Percentiles rank a stretch among this genome's conserved stretches.
Evolutionary conservation across 2,797 vertebrate genomes (phyloP).

Genomic region (Girardinus metallicus): DNA sequence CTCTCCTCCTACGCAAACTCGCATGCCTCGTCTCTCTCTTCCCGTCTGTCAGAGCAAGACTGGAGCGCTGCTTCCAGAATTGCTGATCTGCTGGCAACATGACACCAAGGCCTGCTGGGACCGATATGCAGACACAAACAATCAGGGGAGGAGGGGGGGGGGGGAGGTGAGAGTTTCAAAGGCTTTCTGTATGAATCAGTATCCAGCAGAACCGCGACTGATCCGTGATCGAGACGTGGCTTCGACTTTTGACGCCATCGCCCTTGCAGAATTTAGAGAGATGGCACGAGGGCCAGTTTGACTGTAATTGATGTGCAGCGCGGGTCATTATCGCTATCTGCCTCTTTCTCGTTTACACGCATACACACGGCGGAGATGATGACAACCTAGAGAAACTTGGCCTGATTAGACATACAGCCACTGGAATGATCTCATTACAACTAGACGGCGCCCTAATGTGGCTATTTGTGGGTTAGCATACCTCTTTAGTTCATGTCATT

Average conservation of each 20-base stretch:
- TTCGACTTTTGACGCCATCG: neutral
- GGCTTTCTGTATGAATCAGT: constrained; percentile 15
- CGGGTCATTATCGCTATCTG: constrained; percentile 35
- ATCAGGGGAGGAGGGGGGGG: neutral
- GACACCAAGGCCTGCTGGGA: constrained; percentile 55
- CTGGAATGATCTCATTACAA: constrained; percentile 44
- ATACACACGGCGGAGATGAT: constrained; percentile 28
- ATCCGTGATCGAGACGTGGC: neutral
- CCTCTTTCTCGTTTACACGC: constrained; percentile 25
- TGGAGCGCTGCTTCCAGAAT: constrained; percentile 54
- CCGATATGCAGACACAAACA: constrained; percentile 38
- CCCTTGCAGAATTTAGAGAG: constrained; percentile 3
- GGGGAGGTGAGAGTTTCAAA: constrained; percentile 1
- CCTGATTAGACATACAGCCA: constrained; percentile 32
- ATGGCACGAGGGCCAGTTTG: constrained; percentile 11
- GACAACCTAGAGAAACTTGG: constrained; percentile 45
- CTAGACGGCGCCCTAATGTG: constrained; percentile 34
- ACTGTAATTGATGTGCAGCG: constrained; percentile 21
- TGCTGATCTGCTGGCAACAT: constrained; percentile 60
- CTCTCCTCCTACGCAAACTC: constrained; percentile 26
- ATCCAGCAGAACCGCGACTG: neutral
- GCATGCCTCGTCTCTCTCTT: constrained; percentile 48
- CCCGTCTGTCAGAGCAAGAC: constrained; percentile 56
- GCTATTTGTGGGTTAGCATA: constrained; percentile 29
- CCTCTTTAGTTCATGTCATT: constrained; percentile 1